Conservation (phyloP, 2,888 invertebrate species). For the Incurvaria masculella region DNA sequence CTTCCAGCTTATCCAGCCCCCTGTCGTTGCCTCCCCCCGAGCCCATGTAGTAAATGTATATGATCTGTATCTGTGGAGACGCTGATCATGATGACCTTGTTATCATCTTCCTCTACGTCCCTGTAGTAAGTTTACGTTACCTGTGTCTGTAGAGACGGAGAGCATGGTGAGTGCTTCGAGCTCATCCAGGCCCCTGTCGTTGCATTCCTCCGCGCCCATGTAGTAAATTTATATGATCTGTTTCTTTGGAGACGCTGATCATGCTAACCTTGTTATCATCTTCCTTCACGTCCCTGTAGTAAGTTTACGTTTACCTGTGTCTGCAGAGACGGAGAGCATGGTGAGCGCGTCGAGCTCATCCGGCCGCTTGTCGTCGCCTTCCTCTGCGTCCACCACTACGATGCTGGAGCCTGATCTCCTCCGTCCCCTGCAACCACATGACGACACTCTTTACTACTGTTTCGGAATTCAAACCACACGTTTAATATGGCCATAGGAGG, state of each 20-base stretch:
- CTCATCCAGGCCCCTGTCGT: conserved; percentile 55
- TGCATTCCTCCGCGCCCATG: conserved; percentile 72
- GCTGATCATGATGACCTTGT: conserved; percentile 18
- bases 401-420: conserved; percentile 78
- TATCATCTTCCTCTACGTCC: conserved; percentile 15
- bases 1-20: too few species aligned
- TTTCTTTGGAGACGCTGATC: conserved; percentile 17
- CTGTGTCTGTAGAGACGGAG: conserved; percentile 61
- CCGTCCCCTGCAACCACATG: conserved; percentile 64
- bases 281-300: conserved; percentile 12
- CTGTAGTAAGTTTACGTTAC: conserved; percentile 26
- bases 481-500: too few species aligned
- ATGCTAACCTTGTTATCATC: conserved; percentile 15
- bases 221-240: background rate
- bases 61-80: conserved; percentile 8
- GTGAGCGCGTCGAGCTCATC: conserved; percentile 68
- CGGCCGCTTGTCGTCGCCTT: conserved; percentile 62
- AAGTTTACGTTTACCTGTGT: conserved; percentile 57
- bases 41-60: conserved; percentile 51
- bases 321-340: conserved; percentile 66
- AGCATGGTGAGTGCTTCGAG: conserved; percentile 77
- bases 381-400: conserved; percentile 74
- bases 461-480: conserved; percentile 1
- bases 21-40: conserved; percentile 69
- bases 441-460: conserved; percentile 6